These are phyloP conservation scores for Lycodopsis pacificus DNA, from an alignment of 2,797 vertebrate species.

Conservation along the genomic window DNA sequence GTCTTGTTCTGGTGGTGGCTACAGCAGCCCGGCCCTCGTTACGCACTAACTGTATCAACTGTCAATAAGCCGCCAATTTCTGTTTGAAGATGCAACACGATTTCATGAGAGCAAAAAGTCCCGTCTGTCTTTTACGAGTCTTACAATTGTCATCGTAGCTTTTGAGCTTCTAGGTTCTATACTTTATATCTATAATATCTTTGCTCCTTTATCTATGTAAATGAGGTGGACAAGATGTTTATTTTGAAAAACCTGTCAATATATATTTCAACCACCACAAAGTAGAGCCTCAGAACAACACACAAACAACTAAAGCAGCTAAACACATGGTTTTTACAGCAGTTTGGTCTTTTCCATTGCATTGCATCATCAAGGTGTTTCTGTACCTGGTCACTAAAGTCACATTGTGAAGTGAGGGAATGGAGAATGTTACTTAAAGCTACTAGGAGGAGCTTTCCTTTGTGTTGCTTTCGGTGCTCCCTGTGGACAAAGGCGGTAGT, in stretches of 20 bases:
- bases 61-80: neutral
- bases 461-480: neutral
- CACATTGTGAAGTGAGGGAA: neutral
- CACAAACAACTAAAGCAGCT: neutral
- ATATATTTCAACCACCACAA: neutral
- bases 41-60: neutral
- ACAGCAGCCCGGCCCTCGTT: neutral
- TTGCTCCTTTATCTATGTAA: too few relatives aligned
- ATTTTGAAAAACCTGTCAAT: too few relatives aligned
- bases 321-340: neutral
- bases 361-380: neutral
- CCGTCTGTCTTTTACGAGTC: neutral
- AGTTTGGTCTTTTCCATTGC: neutral
- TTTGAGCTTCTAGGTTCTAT: neutral
- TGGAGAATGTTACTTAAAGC: too few relatives aligned
- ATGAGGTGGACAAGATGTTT: too few relatives aligned
- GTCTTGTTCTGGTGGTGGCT: conserved; percentile 2
- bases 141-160: neutral
- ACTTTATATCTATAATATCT: too few relatives aligned
- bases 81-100: neutral
- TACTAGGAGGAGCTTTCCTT: neutral
- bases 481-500: neutral
- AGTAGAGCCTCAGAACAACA: neutral
- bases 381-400: neutral
- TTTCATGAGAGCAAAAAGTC: neutral